Evolutionary conservation across 2,888 invertebrate genomes (phyloP).

Genomic region (Cataglyphis cursor): DNA sequence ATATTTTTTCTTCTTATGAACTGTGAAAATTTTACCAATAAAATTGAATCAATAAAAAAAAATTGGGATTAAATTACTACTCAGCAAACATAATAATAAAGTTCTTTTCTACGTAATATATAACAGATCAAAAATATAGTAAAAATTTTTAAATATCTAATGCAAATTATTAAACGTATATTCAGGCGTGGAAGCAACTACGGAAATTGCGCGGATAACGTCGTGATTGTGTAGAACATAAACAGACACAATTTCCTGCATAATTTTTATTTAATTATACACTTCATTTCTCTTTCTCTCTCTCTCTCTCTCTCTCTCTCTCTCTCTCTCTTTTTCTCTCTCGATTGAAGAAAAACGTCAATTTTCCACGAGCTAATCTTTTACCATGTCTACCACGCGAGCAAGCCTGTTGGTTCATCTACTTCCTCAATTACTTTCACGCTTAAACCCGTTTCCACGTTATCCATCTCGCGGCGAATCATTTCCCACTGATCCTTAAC

Average conservation of each 20-base stretch:
- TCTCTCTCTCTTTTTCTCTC: background rate
- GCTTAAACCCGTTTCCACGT: slow-evolving; percentile 81
- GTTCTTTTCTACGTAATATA: background rate
- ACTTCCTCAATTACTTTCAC: slow-evolving; percentile 83
- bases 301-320: background rate
- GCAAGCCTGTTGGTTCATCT: slow-evolving; percentile 69
- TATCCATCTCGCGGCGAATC: slow-evolving; percentile 76
- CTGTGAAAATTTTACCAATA: background rate
- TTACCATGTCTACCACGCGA: slow-evolving; percentile 52
- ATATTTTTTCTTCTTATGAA: background rate
- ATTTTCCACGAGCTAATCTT: slow-evolving; percentile 65
- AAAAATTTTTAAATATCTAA: background rate
- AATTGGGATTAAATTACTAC: background rate
- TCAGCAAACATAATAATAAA: background rate
- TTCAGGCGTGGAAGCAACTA: slow-evolving; percentile 15
- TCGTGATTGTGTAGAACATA: slow-evolving; percentile 24
- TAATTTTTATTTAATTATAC: slow-evolving; percentile 42
- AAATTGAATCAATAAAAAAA: no score
- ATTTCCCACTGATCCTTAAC: slow-evolving; percentile 75
- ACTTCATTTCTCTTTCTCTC: background rate
- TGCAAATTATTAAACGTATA: background rate
- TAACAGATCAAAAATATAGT: background rate
- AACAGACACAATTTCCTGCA: slow-evolving; percentile 34
- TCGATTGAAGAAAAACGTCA: slow-evolving; percentile 41
- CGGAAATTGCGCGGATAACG: slow-evolving; percentile 33